A percentile compares a stretch with the other conserved stretches of the same genome.
Evolutionary conservation across 2,888 invertebrate species (phyloP).

Genomic region (Tenthredo amoena): DNA sequence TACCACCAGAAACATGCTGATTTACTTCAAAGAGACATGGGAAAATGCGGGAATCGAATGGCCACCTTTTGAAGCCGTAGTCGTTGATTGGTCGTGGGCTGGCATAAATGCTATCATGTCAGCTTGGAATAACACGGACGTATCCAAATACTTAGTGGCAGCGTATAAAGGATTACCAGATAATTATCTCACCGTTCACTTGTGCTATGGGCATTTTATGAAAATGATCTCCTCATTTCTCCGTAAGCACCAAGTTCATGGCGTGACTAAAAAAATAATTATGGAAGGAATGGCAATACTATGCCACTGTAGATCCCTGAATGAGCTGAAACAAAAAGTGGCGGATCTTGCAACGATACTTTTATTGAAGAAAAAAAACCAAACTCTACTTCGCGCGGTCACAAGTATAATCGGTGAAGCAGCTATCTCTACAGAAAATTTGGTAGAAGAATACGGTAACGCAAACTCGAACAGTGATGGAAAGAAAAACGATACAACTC

Average conservation of each 20-base stretch:
- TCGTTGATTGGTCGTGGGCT: constrained; percentile 53
- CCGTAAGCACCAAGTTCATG: constrained; percentile 14
- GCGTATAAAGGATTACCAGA: constrained; percentile 18
- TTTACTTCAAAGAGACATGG: constrained; percentile 13
- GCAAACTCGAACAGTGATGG: too few relatives aligned
- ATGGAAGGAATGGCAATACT: constrained; percentile 52
- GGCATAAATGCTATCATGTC: constrained; percentile 45
- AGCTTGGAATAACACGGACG: constrained; percentile 46
- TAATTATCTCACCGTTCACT: constrained; percentile 26
- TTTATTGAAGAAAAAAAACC: constrained; percentile 18
- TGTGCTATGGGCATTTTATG: constrained; percentile 53
- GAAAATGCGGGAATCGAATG: not conserved
- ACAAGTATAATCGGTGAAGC: not conserved
- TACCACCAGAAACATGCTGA: not conserved
- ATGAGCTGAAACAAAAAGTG: constrained; percentile 39
- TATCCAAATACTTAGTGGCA: constrained; percentile 30
- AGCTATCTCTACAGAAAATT: not conserved
- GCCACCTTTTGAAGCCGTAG: constrained; percentile 31
- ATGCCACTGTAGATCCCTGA: constrained; percentile 37
- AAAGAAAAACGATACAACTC: not conserved
- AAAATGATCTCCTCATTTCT: constrained; percentile 53
- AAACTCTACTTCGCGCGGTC: not conserved
- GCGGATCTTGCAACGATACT: constrained; percentile 42
- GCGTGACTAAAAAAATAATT: constrained; percentile 37
- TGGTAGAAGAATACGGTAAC: not conserved